Evolutionary conservation across 2,797 vertebrate genomes (phyloP), one percentile per base, ranked within the genome.

Genomic region (Gastrophryne carolinensis): DNA sequence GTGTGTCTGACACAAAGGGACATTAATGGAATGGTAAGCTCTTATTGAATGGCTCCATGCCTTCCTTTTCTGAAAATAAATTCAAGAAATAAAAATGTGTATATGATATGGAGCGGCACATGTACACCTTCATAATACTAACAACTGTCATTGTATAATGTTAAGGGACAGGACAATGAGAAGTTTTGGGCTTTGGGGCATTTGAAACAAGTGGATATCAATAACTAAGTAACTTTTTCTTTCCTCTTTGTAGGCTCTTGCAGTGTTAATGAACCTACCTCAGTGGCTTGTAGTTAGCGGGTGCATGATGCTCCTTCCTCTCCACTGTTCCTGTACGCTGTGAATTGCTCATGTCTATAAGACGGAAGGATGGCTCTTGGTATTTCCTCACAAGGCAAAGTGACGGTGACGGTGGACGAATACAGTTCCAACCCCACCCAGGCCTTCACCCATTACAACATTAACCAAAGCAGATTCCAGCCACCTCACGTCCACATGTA

Each of bases 371-470:
- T 98, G 96, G 96, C 96, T 94, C 96, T 96, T 95, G 95, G 93
- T 89, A 94, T 93, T 89, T 89, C 93, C 81, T 91, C 93, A 83
- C 93, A 94, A 90, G 92, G 97, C 88, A 98, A 98, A 93, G 94
- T 95, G 90, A 94, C 94, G 90, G 89, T 98, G 79, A 86, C 95
- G 23, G 96, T 98, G 94, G 96, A 98, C 86, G 96, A 98, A 82
- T 98, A 98, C 91, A 98, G 96, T 89, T 96, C 96, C 79, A 98
- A 98, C 88, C 96, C 97, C 30, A 98, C 96, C 15, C 96, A 98
- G 90, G 96, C 97, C 12, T 98, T 98, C 78, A 98, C 96, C 0
- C 95, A 98, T 86, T 98, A 98, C 92, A 98, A 98, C 90, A 98
- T 98, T 82, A 98, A 98, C 83, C 96, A 98, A 95, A 98, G 96